Percentiles rank a stretch among this genome's conserved stretches.
phyloP scores from a whole-genome alignment of 2,113 vertebrate species.

The Alligator mississippiensis region DNA sequence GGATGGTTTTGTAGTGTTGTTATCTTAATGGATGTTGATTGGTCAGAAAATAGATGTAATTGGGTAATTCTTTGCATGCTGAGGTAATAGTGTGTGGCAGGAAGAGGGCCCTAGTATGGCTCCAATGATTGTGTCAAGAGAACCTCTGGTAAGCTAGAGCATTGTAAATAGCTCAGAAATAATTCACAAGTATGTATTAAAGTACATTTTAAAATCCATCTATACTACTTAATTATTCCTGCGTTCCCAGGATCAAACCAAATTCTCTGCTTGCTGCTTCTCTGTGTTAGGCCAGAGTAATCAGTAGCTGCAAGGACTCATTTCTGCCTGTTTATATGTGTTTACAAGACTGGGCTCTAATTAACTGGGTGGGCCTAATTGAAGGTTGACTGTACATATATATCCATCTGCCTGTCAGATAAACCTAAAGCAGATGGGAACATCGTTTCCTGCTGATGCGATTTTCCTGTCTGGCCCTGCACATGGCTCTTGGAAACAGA shows the following conservation, averaged over 20 bases:
- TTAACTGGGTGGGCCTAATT: neutral
- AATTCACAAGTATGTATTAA: constrained; percentile 25
- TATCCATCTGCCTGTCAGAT: neutral
- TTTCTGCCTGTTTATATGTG: too few relatives aligned
- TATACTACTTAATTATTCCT: neutral
- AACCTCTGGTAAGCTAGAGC: neutral
- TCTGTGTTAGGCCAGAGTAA: neutral
- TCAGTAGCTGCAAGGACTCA: neutral
- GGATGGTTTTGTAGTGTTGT: neutral
- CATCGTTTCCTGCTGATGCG: too few relatives aligned
- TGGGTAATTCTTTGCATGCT: neutral
- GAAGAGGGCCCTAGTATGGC: too few relatives aligned
- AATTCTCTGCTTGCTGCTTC: neutral
- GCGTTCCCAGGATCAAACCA: constrained; percentile 6
- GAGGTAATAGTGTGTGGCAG: too few relatives aligned
- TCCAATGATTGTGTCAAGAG: neutral
- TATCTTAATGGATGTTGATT: neutral
- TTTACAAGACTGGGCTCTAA: too few relatives aligned
- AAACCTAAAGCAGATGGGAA: too few relatives aligned
- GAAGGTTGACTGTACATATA: neutral
- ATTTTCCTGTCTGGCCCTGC: too few relatives aligned
- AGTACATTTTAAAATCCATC: neutral
- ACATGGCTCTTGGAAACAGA: too few relatives aligned
- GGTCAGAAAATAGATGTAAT: neutral
- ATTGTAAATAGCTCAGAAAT: neutral